Evolutionary conservation across 2,797 vertebrate genomes (phyloP).

Genomic region (Mus spretus): DNA sequence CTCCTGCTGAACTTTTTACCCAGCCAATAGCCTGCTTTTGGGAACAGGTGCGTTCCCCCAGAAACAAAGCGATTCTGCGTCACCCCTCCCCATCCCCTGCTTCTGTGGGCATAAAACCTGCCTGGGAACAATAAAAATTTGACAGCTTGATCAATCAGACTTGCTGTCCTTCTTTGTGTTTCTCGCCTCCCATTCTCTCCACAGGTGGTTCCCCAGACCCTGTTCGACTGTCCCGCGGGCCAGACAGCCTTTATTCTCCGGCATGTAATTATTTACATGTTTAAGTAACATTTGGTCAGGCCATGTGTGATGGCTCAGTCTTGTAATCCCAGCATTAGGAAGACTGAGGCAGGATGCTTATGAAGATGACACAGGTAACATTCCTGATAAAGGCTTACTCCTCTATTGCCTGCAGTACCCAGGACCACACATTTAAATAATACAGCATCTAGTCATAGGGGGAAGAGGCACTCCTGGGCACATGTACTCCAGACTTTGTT

Average conservation of each 20-base stretch:
- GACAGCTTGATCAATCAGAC: too few species aligned
- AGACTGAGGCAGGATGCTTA: not conserved
- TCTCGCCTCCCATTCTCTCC: too few species aligned
- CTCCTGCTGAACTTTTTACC: too few species aligned
- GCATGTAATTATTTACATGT: not conserved
- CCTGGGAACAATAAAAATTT: too few species aligned
- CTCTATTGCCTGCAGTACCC: not conserved
- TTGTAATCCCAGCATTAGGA: not conserved
- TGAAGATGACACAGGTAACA: not conserved
- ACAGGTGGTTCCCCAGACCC: too few species aligned
- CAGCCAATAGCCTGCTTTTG: too few species aligned
- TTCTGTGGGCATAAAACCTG: too few species aligned
- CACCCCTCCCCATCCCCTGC: too few species aligned
- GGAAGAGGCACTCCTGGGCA: not conserved
- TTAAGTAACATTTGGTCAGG: not conserved
- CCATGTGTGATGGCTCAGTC: not conserved
- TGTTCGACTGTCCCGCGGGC: too few species aligned
- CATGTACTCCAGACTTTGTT: not conserved
- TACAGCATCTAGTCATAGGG: not conserved
- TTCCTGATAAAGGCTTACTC: not conserved
- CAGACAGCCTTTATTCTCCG: not conserved
- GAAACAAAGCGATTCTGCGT: too few species aligned
- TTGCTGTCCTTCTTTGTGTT: too few species aligned
- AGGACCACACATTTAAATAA: not conserved
- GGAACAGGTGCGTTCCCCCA: too few species aligned